Evolutionary conservation across 2,888 invertebrate genomes (phyloP).

Genomic region (Campoplex capitator): DNA sequence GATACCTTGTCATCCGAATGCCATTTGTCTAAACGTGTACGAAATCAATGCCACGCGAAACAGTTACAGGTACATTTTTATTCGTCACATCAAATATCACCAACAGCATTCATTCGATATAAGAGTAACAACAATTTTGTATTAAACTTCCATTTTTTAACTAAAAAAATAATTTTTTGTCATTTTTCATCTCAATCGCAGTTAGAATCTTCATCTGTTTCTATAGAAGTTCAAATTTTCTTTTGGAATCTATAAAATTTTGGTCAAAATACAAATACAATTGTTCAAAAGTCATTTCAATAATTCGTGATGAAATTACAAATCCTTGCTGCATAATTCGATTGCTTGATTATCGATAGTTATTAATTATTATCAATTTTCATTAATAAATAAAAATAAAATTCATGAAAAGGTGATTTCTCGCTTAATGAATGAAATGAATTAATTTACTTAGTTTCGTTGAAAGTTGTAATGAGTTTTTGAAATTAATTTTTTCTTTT

Average conservation of each 20-base stretch:
- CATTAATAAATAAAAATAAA: background rate
- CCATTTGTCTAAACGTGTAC: conserved; percentile 84
- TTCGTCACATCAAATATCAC: background rate
- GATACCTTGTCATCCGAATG: conserved; percentile 85
- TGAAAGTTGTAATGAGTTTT: too few species aligned
- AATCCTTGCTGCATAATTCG: too few species aligned
- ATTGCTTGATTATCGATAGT: too few species aligned
- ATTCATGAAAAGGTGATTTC: background rate
- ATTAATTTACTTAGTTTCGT: background rate
- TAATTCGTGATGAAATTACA: background rate
- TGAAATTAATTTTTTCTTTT: background rate
- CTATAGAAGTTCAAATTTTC: background rate
- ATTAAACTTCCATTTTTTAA: too few species aligned
- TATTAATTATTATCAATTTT: background rate
- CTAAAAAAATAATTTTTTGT: background rate
- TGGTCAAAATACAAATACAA: background rate
- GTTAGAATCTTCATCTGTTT: too few species aligned
- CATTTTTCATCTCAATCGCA: background rate
- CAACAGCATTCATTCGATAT: background rate
- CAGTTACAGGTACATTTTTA: conserved; percentile 83
- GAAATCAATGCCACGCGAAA: conserved; percentile 82
- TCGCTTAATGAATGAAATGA: background rate
- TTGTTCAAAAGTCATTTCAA: background rate
- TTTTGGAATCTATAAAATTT: background rate
- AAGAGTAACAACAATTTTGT: too few species aligned